A percentile compares a stretch with the other conserved stretches of the same genome.
Evolutionary conservation across 2,113 vertebrate genomes (phyloP).

Genomic region (Dunckerocampus dactyliophorus): DNA sequence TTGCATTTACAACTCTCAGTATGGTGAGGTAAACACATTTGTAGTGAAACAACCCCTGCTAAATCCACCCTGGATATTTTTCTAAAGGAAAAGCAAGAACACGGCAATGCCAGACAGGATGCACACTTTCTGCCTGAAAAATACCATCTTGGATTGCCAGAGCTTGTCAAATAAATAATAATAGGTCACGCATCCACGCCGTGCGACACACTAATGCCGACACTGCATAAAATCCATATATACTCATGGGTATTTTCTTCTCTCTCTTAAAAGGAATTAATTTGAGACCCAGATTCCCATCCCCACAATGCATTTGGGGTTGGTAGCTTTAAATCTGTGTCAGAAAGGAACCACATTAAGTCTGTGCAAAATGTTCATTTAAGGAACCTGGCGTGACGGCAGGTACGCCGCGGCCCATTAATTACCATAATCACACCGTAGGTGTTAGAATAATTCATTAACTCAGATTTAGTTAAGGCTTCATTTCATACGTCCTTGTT

Average conservation of each 20-base stretch:
- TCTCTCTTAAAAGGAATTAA: constrained; percentile 43
- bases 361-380: constrained; percentile 66
- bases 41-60: constrained; percentile 22
- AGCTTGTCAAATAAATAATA: constrained; percentile 35
- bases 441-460: constrained; percentile 80
- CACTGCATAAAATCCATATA: constrained; percentile 53
- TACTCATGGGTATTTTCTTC: constrained; percentile 47
- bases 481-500: constrained; percentile 73
- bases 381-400: constrained; percentile 64
- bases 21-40: constrained; percentile 67
- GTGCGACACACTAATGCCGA: constrained; percentile 7
- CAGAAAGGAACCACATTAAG: constrained; percentile 67
- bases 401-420: constrained; percentile 69
- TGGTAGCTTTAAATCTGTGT: constrained; percentile 65
- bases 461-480: constrained; percentile 78
- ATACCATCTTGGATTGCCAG: constrained; percentile 25
- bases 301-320: constrained; percentile 54
- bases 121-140: background rate
- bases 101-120: background rate
- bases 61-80: background rate
- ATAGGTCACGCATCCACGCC: constrained; percentile 11
- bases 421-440: constrained; percentile 77
- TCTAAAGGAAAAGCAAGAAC: constrained; percentile 42
- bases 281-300: constrained; percentile 62
- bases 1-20: constrained; percentile 67